Conservation (phyloP, 2,888 invertebrate genomes). For the Drosophila mimica region DNA sequence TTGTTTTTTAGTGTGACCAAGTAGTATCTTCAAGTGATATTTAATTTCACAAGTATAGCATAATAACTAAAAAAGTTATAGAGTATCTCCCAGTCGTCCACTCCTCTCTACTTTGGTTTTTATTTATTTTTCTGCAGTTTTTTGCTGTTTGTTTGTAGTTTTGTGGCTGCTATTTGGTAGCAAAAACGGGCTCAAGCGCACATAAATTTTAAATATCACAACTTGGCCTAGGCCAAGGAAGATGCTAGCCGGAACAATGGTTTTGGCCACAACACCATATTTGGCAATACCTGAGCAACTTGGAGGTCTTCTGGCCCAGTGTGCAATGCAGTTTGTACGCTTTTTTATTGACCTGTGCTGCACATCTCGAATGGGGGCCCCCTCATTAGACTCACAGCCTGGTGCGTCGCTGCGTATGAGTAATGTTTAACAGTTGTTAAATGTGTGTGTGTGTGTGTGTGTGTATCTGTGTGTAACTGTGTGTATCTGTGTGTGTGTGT, state of each 20-base stretch:
- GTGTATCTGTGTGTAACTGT: neutral
- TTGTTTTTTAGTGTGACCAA: neutral
- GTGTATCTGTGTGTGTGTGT: slow-evolving; percentile 19
- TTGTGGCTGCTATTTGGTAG: slow-evolving; percentile 39
- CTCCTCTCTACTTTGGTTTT: neutral
- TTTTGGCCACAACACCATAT: slow-evolving; percentile 56
- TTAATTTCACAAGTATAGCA: neutral
- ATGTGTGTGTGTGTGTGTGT: slow-evolving; percentile 1
- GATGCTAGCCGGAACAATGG: slow-evolving; percentile 65
- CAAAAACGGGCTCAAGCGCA: slow-evolving; percentile 60
- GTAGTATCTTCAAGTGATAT: neutral
- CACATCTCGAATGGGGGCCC: slow-evolving; percentile 23
- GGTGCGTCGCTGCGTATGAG: slow-evolving; percentile 69
- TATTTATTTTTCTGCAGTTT: slow-evolving; percentile 8
- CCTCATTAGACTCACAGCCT: slow-evolving; percentile 38
- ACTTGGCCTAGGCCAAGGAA: slow-evolving; percentile 39
- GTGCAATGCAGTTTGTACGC: slow-evolving; percentile 76
- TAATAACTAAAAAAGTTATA: neutral
- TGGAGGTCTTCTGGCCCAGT: slow-evolving; percentile 23
- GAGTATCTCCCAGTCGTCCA: slow-evolving; percentile 4
- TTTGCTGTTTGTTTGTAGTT: slow-evolving; percentile 18
- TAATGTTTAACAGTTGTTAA: slow-evolving; percentile 47
- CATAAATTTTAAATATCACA: slow-evolving; percentile 77
- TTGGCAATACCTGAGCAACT: slow-evolving; percentile 49
- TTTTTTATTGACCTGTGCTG: slow-evolving; percentile 77